These are phyloP conservation scores for Cotesia vestalis DNA, from an alignment of 1,140 invertebrate species.

Conservation along the genomic window DNA sequence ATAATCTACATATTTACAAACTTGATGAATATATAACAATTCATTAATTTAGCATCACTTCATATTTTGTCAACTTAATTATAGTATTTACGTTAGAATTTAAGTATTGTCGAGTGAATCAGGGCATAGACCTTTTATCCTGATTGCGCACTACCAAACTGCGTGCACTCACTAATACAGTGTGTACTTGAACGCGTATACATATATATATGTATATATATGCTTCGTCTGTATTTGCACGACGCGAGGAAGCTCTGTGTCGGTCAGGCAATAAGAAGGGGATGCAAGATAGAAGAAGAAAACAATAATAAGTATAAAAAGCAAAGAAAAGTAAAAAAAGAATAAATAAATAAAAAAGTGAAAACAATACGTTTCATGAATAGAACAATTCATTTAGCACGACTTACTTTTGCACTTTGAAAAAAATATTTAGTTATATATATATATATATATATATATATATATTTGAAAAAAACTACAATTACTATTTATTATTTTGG, in stretches of 20 bases:
- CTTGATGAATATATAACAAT: no score
- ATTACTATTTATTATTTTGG: not conserved
- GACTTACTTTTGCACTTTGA: not conserved
- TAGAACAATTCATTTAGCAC: not conserved
- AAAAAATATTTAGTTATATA: not conserved
- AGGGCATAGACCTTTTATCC: slow-evolving; percentile 15
- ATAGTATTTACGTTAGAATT: not conserved
- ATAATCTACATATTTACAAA: no score
- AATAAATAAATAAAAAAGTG: slow-evolving; percentile 10
- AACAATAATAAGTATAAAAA: slow-evolving; percentile 3
- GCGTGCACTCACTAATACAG: slow-evolving; percentile 2
- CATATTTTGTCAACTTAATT: not conserved
- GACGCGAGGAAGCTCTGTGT: not conserved
- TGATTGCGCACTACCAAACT: slow-evolving; percentile 16
- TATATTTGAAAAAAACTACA: no score
- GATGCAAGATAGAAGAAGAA: slow-evolving; percentile 3
- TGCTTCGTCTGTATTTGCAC: not conserved
- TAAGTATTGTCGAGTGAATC: not conserved
- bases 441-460: no score
- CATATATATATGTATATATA: not conserved
- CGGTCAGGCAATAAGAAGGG: not conserved
- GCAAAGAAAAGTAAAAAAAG: not conserved
- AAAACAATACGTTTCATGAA: slow-evolving; percentile 10
- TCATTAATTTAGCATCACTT: no score
- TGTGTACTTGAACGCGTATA: not conserved